Evolutionary conservation across 2,113 vertebrate species (phyloP), one percentile per base, ranked within the genome.

Genomic region (Sebastes schlegelii): DNA sequence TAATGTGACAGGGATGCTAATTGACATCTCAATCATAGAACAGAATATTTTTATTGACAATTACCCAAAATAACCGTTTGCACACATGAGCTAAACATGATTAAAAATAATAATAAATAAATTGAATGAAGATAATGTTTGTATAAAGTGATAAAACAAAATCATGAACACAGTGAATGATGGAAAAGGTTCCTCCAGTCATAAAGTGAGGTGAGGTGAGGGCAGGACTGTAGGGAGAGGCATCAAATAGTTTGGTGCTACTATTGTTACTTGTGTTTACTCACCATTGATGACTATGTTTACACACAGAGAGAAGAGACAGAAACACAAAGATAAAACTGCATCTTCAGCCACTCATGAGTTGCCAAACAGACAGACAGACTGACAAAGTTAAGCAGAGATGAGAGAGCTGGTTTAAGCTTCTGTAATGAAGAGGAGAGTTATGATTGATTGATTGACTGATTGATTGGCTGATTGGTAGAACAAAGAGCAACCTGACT

Each of bases 271-370:
- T 84, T 63, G 79, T 57, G 79, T 89, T 83, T 94, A 94, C 94
- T 95, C 93, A 95, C 94, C 93, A 87, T 80, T 57, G 92, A 93
- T 86, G 93, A 90, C 90, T 91, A 94, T 94, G 91, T 90, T 88
- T 81, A 93, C 78, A 95, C 91, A 94, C 90, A 88, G 84, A 94
- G 84, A 92, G 88, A 91, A 94, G 85, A 94, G 90, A 93, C 91
- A 95, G 87, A 94, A 94, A 93, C 91, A 92, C 90, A 95, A 86
- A 92, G 91, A 93, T 93, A 89, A 92, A 93, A 91, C 90, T 91
- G 90, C 80, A 88, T 87, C 87, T 92, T 90, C 80, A 93, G 86
- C 86, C 81, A 80, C 40, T 90, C 76, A 82, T 80, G 89, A 88
- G 79, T 75, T 71, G 84, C 85, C 86, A 12, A 73, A 91, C 66